A percentile compares a stretch with the other conserved stretches of the same genome.
These are phyloP conservation scores for Smutsia temminckii DNA, from an alignment of 2,797 vertebrate species.

Conservation along the genomic window DNA sequence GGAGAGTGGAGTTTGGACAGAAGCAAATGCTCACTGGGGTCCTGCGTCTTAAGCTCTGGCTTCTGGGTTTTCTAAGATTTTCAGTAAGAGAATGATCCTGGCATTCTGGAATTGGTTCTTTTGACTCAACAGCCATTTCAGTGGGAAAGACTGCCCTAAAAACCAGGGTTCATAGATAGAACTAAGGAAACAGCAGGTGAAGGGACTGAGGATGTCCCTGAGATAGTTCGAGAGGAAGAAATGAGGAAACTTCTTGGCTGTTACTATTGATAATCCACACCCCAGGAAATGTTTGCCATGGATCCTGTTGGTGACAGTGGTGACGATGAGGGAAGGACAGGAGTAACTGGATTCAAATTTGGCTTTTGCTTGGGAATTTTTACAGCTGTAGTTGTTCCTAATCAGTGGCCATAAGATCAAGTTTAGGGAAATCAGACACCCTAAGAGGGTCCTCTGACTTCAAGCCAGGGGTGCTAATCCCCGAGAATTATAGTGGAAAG, in stretches of 20 bases:
- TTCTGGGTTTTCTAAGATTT: neutral
- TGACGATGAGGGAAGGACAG: neutral
- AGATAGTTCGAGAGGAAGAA: neutral
- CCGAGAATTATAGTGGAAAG: neutral
- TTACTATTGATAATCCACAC: neutral
- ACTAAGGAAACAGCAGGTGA: neutral
- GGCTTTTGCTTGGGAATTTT: neutral
- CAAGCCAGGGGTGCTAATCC: neutral
- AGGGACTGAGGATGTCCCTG: neutral
- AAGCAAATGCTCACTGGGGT: neutral
- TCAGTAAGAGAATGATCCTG: neutral
- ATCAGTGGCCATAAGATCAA: neutral
- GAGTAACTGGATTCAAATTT: neutral
- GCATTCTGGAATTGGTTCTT: neutral
- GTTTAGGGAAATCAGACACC: neutral
- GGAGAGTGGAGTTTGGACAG: neutral
- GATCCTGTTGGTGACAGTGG: neutral
- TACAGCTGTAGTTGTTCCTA: neutral
- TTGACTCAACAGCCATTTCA: neutral
- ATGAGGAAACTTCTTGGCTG: neutral
- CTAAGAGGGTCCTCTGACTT: neutral
- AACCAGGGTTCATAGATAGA: neutral
- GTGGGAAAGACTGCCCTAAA: neutral
- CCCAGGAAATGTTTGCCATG: neutral
- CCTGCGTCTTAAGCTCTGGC: neutral